phyloP scores from a whole-genome alignment of 2,113 vertebrate genomes.

The Semicossyphus pulcher region DNA sequence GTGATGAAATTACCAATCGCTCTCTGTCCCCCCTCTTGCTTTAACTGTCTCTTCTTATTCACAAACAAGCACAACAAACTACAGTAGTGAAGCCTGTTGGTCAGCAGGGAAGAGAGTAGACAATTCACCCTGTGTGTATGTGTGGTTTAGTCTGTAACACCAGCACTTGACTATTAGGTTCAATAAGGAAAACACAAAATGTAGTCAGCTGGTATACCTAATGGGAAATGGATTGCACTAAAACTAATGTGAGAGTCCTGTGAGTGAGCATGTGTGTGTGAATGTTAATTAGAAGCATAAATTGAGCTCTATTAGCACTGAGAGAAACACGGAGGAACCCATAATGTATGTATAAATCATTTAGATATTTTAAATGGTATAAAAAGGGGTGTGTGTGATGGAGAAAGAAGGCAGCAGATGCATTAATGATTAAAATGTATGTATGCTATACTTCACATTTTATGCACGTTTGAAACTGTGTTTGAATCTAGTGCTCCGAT shows the following conservation, averaged over 20 bases:
- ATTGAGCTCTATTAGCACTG: neutral
- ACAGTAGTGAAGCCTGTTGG: neutral
- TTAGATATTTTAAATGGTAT: neutral
- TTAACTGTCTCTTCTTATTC: constrained; percentile 11
- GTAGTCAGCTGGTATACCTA: constrained; percentile 4
- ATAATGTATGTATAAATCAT: neutral
- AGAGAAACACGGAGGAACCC: neutral
- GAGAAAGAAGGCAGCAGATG: neutral
- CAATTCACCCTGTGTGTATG: neutral
- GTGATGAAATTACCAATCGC: constrained; percentile 43
- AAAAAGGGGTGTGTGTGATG: no score
- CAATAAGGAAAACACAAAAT: constrained; percentile 33
- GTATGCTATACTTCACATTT: no score
- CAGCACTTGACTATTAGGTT: constrained; percentile 17
- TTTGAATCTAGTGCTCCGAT: no score
- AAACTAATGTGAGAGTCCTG: constrained; percentile 5
- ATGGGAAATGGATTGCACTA: constrained; percentile 57
- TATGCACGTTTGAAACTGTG: no score
- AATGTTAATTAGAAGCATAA: constrained; percentile 1
- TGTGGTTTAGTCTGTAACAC: constrained; percentile 34
- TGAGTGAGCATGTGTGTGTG: neutral
- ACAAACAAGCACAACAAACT: constrained; percentile 18
- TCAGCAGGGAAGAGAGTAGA: constrained; percentile 1
- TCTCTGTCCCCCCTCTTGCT: constrained; percentile 9
- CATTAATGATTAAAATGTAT: neutral